phyloP scores from a whole-genome alignment of 2,888 invertebrate species.

The Amblyteles armatorius region DNA sequence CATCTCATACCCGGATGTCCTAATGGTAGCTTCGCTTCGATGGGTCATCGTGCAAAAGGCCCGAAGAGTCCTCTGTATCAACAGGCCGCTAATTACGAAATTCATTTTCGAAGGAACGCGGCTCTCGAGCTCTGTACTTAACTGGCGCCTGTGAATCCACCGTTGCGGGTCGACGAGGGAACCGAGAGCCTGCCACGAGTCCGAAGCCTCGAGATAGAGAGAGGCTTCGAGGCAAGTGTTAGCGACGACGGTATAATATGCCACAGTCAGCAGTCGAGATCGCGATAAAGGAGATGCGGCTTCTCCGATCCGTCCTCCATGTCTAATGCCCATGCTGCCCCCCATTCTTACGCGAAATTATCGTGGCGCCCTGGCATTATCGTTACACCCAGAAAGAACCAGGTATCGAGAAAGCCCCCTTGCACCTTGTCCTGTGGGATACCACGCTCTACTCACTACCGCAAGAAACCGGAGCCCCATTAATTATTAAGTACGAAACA shows the following conservation, averaged over 20 bases:
- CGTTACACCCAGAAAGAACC: constrained; percentile 69
- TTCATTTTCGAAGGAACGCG: constrained; percentile 67
- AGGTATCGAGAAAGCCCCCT: constrained; percentile 63
- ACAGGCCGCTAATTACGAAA: constrained; percentile 68
- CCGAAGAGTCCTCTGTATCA: constrained; percentile 56
- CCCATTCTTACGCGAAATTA: constrained; percentile 71
- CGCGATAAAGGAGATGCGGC: constrained; percentile 14
- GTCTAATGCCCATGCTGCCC: constrained; percentile 62
- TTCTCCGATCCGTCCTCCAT: constrained; percentile 53
- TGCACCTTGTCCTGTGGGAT: constrained; percentile 18
- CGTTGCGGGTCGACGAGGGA: constrained; percentile 53
- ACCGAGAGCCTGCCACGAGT: constrained; percentile 20
- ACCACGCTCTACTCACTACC: constrained; percentile 1
- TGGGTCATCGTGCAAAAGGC: constrained; percentile 17
- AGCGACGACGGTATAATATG: constrained; percentile 55
- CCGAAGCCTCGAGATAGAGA: constrained; percentile 3
- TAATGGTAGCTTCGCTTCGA: constrained; percentile 54
- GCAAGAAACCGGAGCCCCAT: constrained; percentile 63
- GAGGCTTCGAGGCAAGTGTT: constrained; percentile 48
- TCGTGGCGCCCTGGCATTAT: constrained; percentile 76
- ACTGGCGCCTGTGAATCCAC: constrained; percentile 79
- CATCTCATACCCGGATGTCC: constrained; percentile 57
- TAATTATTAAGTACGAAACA: constrained; percentile 78
- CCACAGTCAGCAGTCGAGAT: constrained; percentile 21
- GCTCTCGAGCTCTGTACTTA: constrained; percentile 77